Conservation (phyloP, 2,113 vertebrate species). For the Hiodon alosoides region DNA sequence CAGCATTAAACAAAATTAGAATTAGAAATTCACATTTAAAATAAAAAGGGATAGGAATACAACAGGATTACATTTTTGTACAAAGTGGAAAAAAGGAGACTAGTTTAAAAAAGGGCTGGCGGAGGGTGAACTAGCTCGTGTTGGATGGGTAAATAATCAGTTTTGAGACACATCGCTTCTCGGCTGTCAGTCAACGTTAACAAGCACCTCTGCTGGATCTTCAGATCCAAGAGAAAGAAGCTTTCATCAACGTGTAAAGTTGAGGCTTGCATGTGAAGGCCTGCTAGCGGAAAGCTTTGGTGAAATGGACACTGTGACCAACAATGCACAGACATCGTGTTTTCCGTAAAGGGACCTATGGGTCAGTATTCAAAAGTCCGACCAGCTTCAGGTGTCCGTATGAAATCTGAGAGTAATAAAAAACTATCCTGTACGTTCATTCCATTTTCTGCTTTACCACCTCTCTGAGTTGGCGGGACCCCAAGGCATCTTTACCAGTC, state of each 20-base stretch:
- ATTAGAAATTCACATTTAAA: too few relatives aligned
- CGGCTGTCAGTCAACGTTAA: background rate
- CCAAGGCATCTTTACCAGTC: slow-evolving; percentile 39
- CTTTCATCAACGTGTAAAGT: background rate
- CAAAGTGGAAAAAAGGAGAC: too few relatives aligned
- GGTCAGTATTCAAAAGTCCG: slow-evolving; percentile 6
- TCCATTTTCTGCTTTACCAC: background rate
- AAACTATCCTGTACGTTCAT: background rate
- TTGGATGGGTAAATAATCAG: too few relatives aligned
- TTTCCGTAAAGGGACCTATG: background rate
- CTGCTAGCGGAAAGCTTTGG: background rate
- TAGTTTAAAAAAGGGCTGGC: too few relatives aligned
- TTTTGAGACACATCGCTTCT: background rate
- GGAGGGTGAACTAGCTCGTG: too few relatives aligned
- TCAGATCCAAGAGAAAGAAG: background rate
- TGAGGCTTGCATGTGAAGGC: background rate
- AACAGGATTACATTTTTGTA: too few relatives aligned
- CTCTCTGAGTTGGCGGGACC: slow-evolving; percentile 13
- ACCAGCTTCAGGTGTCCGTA: background rate
- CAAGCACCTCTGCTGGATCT: background rate
- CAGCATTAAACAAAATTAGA: too few relatives aligned
- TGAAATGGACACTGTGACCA: background rate
- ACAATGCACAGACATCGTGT: too few relatives aligned
- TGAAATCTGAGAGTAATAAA: too few relatives aligned
- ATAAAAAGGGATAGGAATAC: too few relatives aligned